Evolutionary conservation across 2,888 invertebrate genomes (phyloP), one percentile per base, ranked within the genome.

Genomic region (Brenthis hecate): DNA sequence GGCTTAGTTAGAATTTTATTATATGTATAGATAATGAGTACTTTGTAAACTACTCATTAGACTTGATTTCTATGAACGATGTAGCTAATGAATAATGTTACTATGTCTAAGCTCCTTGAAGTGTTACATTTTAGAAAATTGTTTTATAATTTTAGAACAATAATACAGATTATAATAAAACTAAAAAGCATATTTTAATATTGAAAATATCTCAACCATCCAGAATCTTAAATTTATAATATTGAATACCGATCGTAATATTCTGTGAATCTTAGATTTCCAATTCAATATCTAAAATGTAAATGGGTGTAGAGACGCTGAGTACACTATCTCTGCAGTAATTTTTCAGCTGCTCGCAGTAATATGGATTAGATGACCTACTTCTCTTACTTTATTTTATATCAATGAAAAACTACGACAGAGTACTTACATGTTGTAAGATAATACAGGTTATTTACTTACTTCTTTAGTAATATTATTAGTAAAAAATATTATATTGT

Each of bases 301-400:
- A 58, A 58, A 16, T 66, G 51, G 57, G 53, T 19, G 28, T 36
- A 19, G 47, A 50, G 60, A 61, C 53, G 55, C 50, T 16, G 50
- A 28, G 54, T 32, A 19, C 55, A 48, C 32, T 53, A 60, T 55
- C 54, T 60, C 54, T 66, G 58, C 58, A 60, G 60, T 51, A 66
- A 66, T 66, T 58, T 58, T 28, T 60, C 66, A 54, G 43, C 54
- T 62, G 62, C 62, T 62, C 53, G 47, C 43, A 57, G 58, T 58
- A 61, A 56, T 56, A 66, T 66, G 66, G 60, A 61, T 61, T 48
- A 66, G 60, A 55, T 66, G 66, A 66, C 66, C 66, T 61, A 66
- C 32, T 66, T 61, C 51, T 36, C 51, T 36, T 36, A 43, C 53
- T 54, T 55, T 50, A 55, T 51, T 58, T 58, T 58, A 53, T 66